Conservation (phyloP, 2,888 invertebrate species). For the Gymnocheta viridis region DNA sequence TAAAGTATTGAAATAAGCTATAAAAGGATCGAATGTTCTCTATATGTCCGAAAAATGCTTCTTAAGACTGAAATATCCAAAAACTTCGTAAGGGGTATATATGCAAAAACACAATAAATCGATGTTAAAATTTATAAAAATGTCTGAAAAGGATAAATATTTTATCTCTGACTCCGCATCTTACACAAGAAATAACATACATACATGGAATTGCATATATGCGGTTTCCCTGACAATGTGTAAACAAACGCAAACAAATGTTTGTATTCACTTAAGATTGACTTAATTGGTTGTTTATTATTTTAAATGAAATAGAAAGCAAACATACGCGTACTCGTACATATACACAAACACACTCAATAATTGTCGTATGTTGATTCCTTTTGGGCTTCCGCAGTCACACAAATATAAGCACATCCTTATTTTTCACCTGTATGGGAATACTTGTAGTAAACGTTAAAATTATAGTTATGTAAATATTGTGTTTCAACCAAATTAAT, state of each 20-base stretch:
- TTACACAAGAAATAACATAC: no score
- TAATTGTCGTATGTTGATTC: conserved; percentile 11
- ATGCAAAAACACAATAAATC: no score
- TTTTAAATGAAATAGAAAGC: conserved; percentile 54
- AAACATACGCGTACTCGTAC: not conserved
- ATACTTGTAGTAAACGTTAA: not conserved
- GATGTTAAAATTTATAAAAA: no score
- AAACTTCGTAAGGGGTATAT: no score
- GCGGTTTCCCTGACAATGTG: no score
- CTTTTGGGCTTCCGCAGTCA: not conserved
- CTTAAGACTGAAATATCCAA: no score
- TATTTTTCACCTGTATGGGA: not conserved
- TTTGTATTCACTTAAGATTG: conserved; percentile 37
- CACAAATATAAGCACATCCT: not conserved
- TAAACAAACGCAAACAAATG: conserved; percentile 13
- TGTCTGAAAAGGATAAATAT: no score
- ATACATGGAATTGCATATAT: no score
- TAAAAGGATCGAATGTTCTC: no score
- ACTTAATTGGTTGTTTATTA: conserved; percentile 59
- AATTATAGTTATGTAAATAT: conserved; percentile 24
- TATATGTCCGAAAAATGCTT: no score
- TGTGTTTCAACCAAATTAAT: conserved; percentile 42
- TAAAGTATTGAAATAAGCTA: no score
- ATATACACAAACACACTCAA: not conserved
- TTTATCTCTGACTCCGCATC: no score